Conservation (phyloP, 2,797 vertebrate species). For the Danio albolineatus region DNA sequence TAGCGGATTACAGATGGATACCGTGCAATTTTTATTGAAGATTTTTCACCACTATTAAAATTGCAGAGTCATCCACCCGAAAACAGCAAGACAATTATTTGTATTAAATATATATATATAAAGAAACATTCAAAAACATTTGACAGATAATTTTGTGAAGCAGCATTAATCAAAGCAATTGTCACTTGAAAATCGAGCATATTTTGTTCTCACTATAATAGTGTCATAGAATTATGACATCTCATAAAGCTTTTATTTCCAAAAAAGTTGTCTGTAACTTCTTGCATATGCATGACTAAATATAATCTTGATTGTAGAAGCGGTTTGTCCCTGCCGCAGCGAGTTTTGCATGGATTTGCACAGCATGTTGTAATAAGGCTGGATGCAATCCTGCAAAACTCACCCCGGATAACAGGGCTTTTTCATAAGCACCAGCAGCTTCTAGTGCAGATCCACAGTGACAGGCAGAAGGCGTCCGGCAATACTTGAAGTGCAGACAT, state of each 20-base stretch:
- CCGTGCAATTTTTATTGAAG: conserved; percentile 92
- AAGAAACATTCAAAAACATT: background rate
- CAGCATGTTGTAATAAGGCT: conserved; percentile 86
- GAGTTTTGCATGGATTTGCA: conserved; percentile 99
- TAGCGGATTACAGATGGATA: conserved; percentile 97
- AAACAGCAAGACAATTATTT: conserved; percentile 86
- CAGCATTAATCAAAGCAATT: background rate
- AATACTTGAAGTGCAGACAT: conserved; percentile 95
- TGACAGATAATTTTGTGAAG: background rate
- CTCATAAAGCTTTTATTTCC: background rate
- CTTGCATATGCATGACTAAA: background rate
- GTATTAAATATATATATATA: conserved; percentile 5
- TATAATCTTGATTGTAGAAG: background rate
- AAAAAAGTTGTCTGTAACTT: background rate
- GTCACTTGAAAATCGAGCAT: background rate
- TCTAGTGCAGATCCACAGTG: conserved; percentile 20
- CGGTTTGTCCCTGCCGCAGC: conserved; percentile 69
- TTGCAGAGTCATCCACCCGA: conserved; percentile 95
- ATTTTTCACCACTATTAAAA: conserved; percentile 83
- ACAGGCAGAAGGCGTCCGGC: conserved; percentile 76
- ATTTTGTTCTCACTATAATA: background rate
- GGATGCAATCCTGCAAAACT: conserved; percentile 98
- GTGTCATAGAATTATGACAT: background rate
- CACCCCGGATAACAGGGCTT: conserved; percentile 64
- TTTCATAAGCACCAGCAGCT: conserved; percentile 8